phyloP scores from a whole-genome alignment of 1,140 invertebrate species.

The Bombyx mori region DNA sequence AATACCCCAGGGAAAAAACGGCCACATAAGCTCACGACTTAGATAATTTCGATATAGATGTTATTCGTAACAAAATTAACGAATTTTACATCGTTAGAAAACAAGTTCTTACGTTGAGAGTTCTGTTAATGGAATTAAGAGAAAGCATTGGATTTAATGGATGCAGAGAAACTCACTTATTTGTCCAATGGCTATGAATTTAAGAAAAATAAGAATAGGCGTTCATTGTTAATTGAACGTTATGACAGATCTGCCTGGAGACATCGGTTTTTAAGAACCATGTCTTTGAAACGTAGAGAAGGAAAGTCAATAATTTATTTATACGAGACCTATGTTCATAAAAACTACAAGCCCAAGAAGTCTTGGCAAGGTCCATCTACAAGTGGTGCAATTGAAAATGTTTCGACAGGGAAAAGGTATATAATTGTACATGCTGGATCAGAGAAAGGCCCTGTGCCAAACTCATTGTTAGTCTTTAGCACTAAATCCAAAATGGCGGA shows the following conservation, averaged over 20 bases:
- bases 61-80: neutral
- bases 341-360: constrained; percentile 12
- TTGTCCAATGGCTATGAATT: constrained; percentile 14
- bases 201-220: constrained; percentile 19
- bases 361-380: constrained; percentile 20
- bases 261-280: constrained; percentile 13
- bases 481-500: constrained; percentile 16
- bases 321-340: constrained; percentile 21
- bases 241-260: constrained; percentile 17
- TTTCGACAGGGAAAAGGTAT: constrained; percentile 17
- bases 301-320: constrained; percentile 18
- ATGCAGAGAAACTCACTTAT: constrained; percentile 16
- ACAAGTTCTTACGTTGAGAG: constrained; percentile 1
- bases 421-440: constrained; percentile 16
- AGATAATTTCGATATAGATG: neutral
- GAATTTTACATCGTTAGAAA: constrained; percentile 2
- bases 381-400: constrained; percentile 15
- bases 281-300: constrained; percentile 15
- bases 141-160: constrained; percentile 14
- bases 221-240: constrained; percentile 9
- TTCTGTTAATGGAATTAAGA: constrained; percentile 12
- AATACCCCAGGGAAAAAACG: neutral
- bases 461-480: constrained; percentile 19
- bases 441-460: constrained; percentile 17
- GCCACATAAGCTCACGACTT: neutral